Conservation (phyloP, 37 sponge, comb jelly and placozoan genomes). For the Hormiphora californensis region DNA sequence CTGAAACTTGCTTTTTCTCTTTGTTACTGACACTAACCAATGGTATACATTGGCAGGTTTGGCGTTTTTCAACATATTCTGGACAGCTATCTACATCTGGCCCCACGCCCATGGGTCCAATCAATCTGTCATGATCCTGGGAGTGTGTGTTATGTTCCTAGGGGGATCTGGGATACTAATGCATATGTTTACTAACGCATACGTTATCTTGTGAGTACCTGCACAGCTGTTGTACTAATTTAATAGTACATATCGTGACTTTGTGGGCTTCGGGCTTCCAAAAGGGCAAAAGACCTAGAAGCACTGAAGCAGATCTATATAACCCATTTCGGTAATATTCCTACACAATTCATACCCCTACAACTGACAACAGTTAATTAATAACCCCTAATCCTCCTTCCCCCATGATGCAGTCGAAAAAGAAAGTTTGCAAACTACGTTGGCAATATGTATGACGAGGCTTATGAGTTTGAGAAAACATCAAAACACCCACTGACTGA, state of each 20-base stretch:
- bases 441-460: neutral
- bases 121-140: neutral
- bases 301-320: too few species aligned
- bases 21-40: too few species aligned
- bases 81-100: slow-evolving; percentile 11
- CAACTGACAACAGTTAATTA: too few species aligned
- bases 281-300: too few species aligned
- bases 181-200: neutral
- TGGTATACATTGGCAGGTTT: too few species aligned
- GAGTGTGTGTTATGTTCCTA: neutral
- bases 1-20: neutral
- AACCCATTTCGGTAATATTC: too few species aligned
- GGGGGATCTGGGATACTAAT: neutral
- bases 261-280: too few species aligned
- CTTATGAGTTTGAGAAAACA: slow-evolving; percentile 22
- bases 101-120: slow-evolving; percentile 3
- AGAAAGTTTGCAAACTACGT: neutral
- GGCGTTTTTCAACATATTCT: neutral
- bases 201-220: slow-evolving; percentile 1
- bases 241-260: too few species aligned
- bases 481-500: neutral
- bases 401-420: neutral
- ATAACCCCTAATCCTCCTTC: too few species aligned
- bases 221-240: too few species aligned
- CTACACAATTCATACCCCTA: too few species aligned